Conservation (phyloP, 1,140 invertebrate species). For the Belonocnema kinseyi region DNA sequence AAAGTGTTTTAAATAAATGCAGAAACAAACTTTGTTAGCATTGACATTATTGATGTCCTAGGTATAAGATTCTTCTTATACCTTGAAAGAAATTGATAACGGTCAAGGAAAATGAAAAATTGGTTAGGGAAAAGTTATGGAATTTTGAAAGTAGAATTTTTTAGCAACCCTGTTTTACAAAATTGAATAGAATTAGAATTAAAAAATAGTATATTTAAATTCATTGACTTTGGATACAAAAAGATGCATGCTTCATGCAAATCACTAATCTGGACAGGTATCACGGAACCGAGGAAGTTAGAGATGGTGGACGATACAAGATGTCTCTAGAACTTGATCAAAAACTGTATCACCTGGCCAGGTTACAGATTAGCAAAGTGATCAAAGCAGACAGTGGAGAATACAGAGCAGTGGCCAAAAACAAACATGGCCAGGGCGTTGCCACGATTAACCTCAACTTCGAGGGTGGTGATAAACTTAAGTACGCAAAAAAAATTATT, state of each 20-base stretch:
- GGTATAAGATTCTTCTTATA: too few relatives aligned
- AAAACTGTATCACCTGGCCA: slow-evolving; percentile 91
- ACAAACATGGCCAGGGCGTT: slow-evolving; percentile 92
- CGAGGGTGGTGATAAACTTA: slow-evolving; percentile 90
- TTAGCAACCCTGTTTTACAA: not conserved
- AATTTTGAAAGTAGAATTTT: too few relatives aligned
- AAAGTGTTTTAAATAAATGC: too few relatives aligned
- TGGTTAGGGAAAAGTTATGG: too few relatives aligned
- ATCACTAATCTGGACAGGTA: slow-evolving; percentile 79
- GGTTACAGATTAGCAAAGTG: slow-evolving; percentile 89
- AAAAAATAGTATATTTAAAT: not conserved
- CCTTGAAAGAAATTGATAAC: too few relatives aligned
- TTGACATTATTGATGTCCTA: too few relatives aligned
- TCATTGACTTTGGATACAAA: not conserved
- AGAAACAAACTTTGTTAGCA: too few relatives aligned
- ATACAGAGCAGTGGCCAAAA: slow-evolving; percentile 94
- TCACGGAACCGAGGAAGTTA: slow-evolving; percentile 87
- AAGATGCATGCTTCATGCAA: slow-evolving; percentile 36
- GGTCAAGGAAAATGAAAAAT: too few relatives aligned
- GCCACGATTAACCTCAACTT: slow-evolving; percentile 98
- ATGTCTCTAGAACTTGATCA: slow-evolving; percentile 89
- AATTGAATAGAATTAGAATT: not conserved
- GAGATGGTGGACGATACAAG: slow-evolving; percentile 86
- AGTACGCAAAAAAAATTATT: slow-evolving; percentile 82
- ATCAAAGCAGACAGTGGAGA: slow-evolving; percentile 92